Evolutionary conservation across 2,888 invertebrate species (phyloP).

Genomic region (Ormyrus nitidulus): DNA sequence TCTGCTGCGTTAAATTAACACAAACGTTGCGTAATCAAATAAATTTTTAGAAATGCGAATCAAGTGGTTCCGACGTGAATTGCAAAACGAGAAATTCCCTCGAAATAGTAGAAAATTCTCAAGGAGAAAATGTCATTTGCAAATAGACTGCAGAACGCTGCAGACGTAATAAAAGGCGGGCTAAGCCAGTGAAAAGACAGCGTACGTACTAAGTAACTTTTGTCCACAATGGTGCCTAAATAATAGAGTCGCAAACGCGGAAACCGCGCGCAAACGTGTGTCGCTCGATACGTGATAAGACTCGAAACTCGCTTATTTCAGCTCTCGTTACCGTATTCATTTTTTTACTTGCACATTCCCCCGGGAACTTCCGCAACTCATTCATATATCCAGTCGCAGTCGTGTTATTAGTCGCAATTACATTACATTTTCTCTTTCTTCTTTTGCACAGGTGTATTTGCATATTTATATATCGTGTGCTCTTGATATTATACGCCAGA

Average conservation of each 20-base stretch:
- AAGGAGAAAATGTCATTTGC: no score
- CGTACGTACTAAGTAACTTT: conserved; percentile 32
- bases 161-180: neutral
- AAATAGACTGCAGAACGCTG: neutral
- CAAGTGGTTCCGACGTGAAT: no score
- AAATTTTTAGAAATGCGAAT: no score
- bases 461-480: no score
- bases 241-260: conserved; percentile 33
- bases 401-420: neutral
- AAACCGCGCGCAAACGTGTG: conserved; percentile 9
- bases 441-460: neutral
- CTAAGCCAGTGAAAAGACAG: conserved; percentile 3
- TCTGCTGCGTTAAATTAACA: no score
- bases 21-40: no score
- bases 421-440: neutral
- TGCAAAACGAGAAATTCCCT: no score
- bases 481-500: neutral
- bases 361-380: no score
- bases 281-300: conserved; percentile 32
- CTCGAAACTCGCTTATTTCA: conserved; percentile 12
- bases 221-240: neutral
- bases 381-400: neutral
- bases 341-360: no score
- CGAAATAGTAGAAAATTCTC: no score
- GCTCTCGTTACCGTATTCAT: conserved; percentile 29